These are phyloP conservation scores for Coregonus ussuriensis DNA, from an alignment of 2,797 vertebrate species.

Conservation along the genomic window DNA sequence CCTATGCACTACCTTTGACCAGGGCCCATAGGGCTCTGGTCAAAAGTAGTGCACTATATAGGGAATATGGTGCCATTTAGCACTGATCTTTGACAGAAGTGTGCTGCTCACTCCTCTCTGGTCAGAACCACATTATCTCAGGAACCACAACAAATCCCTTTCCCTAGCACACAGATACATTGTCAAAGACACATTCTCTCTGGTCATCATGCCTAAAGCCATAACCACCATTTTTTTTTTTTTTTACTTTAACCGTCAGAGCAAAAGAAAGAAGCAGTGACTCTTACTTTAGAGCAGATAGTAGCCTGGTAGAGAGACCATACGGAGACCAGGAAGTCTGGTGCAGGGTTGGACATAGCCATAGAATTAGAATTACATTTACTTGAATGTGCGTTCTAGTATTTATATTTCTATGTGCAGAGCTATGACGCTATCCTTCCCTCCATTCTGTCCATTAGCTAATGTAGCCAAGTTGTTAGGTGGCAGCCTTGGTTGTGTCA, in stretches of 20 bases:
- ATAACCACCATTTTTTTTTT: constrained; percentile 18
- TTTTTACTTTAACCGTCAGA: constrained; percentile 14
- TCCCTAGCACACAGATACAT: not conserved
- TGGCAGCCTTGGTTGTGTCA: constrained; percentile 6
- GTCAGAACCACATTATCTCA: not conserved
- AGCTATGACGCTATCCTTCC: no score
- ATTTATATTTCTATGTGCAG: no score
- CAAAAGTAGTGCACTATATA: no score
- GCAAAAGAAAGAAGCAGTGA: constrained; percentile 18
- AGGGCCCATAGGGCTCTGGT: no score
- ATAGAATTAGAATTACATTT: no score
- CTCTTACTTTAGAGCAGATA: constrained; percentile 28
- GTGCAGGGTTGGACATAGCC: no score
- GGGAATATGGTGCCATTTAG: not conserved
- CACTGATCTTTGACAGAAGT: not conserved
- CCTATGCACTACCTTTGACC: no score
- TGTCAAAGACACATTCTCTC: not conserved
- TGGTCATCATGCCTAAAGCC: not conserved
- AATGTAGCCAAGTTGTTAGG: constrained; percentile 41
- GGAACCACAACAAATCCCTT: not conserved
- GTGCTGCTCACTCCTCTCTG: not conserved
- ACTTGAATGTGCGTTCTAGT: no score
- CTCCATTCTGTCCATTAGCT: no score
- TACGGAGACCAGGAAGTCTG: constrained; percentile 20
- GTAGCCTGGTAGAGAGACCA: constrained; percentile 53